phyloP scores from a whole-genome alignment of 2,888 invertebrate genomes.

The Thereva unica region DNA sequence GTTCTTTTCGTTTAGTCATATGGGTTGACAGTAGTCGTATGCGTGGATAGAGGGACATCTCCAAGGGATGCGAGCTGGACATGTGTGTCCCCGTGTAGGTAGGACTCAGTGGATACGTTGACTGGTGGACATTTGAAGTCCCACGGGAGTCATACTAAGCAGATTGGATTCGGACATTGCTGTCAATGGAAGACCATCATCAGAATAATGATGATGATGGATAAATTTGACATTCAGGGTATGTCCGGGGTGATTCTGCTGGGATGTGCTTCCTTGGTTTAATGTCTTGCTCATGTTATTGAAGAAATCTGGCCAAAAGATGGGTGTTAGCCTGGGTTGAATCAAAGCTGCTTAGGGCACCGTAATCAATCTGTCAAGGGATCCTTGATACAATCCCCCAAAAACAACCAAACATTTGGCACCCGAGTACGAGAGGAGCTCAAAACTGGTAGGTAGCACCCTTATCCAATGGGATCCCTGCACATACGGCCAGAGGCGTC shows the following conservation, averaged over 20 bases:
- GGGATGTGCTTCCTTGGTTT: constrained; percentile 35
- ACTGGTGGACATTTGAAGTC: constrained; percentile 39
- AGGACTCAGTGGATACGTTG: constrained; percentile 28
- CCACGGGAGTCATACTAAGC: constrained; percentile 40
- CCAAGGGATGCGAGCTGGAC: not conserved
- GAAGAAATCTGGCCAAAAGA: constrained; percentile 18
- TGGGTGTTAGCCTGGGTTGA: not conserved
- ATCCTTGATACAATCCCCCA: too few relatives aligned
- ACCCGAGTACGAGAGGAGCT: too few relatives aligned
- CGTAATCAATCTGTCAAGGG: constrained; percentile 28
- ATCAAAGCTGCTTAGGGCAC: constrained; percentile 11
- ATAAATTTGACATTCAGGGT: constrained; percentile 41
- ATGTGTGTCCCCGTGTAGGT: constrained; percentile 12
- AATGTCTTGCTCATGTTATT: constrained; percentile 32
- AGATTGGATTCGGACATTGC: constrained; percentile 42
- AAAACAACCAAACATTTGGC: too few relatives aligned
- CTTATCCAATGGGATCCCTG: constrained; percentile 30
- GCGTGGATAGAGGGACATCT: constrained; percentile 21
- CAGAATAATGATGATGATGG: constrained; percentile 43
- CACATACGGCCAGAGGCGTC: constrained; percentile 46
- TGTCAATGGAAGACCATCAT: constrained; percentile 42
- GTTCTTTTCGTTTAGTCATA: not conserved
- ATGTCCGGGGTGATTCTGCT: constrained; percentile 26
- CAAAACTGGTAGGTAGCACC: not conserved
- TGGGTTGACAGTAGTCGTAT: constrained; percentile 10